Evolutionary conservation across 2,888 invertebrate species (phyloP), one percentile per base, ranked within the genome.

Genomic region (Lasioglossum pauxillum): DNA sequence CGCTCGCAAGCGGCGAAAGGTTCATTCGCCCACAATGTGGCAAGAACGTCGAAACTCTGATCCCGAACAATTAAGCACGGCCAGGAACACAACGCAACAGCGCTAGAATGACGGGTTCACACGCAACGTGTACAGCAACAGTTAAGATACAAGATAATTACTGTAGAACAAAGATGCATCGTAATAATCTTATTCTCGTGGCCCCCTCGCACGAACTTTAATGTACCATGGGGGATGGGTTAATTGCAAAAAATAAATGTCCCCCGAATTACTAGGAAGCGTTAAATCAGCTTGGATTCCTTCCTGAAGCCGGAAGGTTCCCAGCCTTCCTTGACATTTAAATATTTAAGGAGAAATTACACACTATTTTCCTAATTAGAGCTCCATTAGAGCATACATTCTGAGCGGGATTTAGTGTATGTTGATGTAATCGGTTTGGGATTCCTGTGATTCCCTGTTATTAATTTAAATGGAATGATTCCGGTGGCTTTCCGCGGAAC

Each of bases 1-100:
- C 57, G n/a, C n/a, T 8, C 53, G 10, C 10, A n/a, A n/a, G n/a
- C 57, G n/a, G n/a, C 57, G 57, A 27, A 53, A 57, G 27, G 53
- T 69, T 67, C 80, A 16, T 74, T 53, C 31, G 67, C 38, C 64
- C 49, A 69, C 35, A 27, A 57, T 57, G 44, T 38, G n/a, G 57
- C 72, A 60, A 12, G 49, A 64, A 23, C 67, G 57, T 44, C 38
- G 69, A 57, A 84, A 74, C 46, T 35, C 60, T 49, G 69, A 75
- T 60, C 67, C 46, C 57, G 69, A 41, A 53, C n/a, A 80, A 76
- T 80, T 49, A 77, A 53, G 35, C 49, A 49, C 69, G 27, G 67
- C n/a, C 16, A 64, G 64, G 27, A 38, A 12, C 49, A 49, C 69
- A 69, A 69, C 69, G n/a, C 57, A 23, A 10, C 64, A 31, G n/a